phyloP scores from a whole-genome alignment of 1,140 invertebrate species.

The Drosophila kurseongensis region DNA sequence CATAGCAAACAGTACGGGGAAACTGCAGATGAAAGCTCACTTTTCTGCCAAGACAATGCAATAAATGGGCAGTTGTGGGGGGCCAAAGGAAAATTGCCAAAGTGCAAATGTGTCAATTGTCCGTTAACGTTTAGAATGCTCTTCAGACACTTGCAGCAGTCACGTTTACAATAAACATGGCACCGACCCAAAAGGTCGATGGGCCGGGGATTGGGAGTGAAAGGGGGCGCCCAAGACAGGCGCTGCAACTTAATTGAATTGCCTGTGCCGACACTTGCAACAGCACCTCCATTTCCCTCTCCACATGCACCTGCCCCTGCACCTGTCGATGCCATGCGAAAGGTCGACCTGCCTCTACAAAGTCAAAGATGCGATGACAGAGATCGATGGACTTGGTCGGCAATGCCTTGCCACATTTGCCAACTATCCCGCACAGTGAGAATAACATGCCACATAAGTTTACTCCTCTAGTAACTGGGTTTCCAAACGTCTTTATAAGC shows the following conservation, averaged over 20 bases:
- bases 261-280: slow-evolving; percentile 38
- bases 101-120: slow-evolving; percentile 81
- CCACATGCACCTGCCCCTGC: not conserved
- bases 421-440: not conserved
- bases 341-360: slow-evolving; percentile 32
- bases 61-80: not conserved
- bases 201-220: not conserved
- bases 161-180: slow-evolving; percentile 69
- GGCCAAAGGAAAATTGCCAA: slow-evolving; percentile 57
- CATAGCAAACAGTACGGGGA: slow-evolving; percentile 15
- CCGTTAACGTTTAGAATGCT: slow-evolving; percentile 72
- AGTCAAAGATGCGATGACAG: slow-evolving; percentile 52
- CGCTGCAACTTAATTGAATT: slow-evolving; percentile 76
- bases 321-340: slow-evolving; percentile 47
- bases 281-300: not conserved
- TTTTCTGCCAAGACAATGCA: slow-evolving; percentile 42
- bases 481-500: too few species aligned
- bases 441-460: not conserved
- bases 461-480: not conserved
- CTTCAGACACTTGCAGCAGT: slow-evolving; percentile 59
- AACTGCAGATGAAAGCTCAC: slow-evolving; percentile 23
- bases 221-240: slow-evolving; percentile 27
- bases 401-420: slow-evolving; percentile 19
- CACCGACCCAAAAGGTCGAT: slow-evolving; percentile 27
- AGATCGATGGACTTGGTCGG: slow-evolving; percentile 57